Conservation (phyloP, 2,888 invertebrate species). For the Taenaris catops region DNA sequence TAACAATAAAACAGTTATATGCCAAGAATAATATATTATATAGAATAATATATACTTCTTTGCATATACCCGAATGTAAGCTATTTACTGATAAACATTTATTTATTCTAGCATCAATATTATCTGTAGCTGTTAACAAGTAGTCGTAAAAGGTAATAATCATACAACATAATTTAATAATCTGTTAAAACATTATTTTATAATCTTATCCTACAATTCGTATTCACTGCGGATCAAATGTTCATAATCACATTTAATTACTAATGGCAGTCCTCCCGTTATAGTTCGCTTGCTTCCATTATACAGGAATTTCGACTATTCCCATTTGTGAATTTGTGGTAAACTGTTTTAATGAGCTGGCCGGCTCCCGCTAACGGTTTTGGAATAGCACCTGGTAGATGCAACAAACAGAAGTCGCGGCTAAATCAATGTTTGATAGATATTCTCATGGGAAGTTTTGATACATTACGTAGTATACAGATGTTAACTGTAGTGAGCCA, state of each 20-base stretch:
- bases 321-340: constrained; percentile 32
- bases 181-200: background rate
- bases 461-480: no score
- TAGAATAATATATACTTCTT: no score
- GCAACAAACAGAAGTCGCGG: constrained; percentile 4
- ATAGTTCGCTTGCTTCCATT: constrained; percentile 33
- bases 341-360: constrained; percentile 31
- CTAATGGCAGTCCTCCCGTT: constrained; percentile 34
- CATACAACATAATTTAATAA: constrained; percentile 10
- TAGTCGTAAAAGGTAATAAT: no score
- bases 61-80: no score
- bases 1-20: no score
- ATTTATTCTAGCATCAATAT: background rate
- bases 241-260: constrained; percentile 55
- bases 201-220: constrained; percentile 32
- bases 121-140: background rate
- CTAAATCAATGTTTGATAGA: constrained; percentile 5
- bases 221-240: constrained; percentile 35
- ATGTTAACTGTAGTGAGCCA: no score
- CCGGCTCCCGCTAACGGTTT: constrained; percentile 8
- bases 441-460: no score
- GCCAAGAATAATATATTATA: no score
- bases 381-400: constrained; percentile 7
- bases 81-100: no score
- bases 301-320: constrained; percentile 26